Percentiles rank a stretch among this genome's conserved stretches.
phyloP scores from a whole-genome alignment of 2,113 vertebrate genomes.

The Cyanoderma ruficeps region DNA sequence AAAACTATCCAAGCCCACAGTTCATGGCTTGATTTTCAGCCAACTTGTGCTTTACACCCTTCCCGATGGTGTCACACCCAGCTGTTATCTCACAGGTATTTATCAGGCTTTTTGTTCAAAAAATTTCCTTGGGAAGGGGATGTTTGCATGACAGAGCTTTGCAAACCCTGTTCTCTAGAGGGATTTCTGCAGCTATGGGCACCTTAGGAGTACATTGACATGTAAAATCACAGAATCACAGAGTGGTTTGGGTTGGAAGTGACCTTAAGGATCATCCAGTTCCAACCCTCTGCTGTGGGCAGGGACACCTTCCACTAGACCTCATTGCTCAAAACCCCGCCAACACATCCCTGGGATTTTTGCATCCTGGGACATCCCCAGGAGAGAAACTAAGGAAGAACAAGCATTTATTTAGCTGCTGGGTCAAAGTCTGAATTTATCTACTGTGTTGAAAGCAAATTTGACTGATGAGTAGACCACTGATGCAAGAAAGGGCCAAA shows the following conservation, averaged over 20 bases:
- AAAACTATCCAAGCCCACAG: not conserved
- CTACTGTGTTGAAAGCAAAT: not conserved
- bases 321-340: not conserved
- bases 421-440: not conserved
- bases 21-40: not conserved
- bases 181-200: not conserved
- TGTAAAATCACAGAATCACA: not conserved
- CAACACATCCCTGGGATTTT: not conserved
- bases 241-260: not conserved
- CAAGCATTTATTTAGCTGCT: not conserved
- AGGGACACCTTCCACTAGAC: not conserved
- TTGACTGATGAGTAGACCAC: not conserved
- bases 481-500: not conserved
- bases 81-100: not conserved
- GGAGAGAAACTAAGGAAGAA: not conserved
- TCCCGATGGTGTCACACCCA: rapidly evolving
- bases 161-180: not conserved
- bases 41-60: not conserved
- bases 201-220: not conserved
- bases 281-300: not conserved
- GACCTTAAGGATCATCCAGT: not conserved
- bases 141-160: not conserved
- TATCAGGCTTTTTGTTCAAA: not conserved
- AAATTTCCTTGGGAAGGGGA: not conserved
- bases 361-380: not conserved